Conservation (phyloP, 2,113 vertebrate species). For the Urocitellus parryii region DNA sequence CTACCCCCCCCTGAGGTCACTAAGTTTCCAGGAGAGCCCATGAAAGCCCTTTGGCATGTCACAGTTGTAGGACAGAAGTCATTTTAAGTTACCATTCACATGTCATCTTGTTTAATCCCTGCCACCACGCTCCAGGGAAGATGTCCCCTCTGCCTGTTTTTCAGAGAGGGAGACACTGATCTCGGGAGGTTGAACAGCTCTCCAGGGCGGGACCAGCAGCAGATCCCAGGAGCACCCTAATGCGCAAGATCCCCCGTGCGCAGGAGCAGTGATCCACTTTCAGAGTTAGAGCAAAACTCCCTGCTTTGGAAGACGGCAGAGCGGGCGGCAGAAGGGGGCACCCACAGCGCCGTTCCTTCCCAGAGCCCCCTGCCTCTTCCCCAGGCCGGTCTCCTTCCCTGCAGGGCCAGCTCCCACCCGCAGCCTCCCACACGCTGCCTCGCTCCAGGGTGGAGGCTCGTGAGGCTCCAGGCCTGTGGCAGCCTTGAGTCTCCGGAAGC, state of each 20-base stretch:
- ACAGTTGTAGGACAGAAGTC: neutral
- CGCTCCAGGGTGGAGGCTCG: neutral
- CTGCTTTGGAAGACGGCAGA: slow-evolving; percentile 59
- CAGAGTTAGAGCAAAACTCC: slow-evolving; percentile 41
- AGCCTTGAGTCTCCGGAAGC: slow-evolving; percentile 66
- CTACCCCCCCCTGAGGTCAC: neutral
- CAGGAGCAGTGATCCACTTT: neutral
- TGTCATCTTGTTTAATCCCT: neutral
- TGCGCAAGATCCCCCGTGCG: neutral
- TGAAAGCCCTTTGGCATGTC: neutral
- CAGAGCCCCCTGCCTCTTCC: neutral
- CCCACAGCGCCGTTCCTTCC: neutral
- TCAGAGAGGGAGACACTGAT: neutral
- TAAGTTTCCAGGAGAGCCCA: neutral
- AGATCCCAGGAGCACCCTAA: neutral
- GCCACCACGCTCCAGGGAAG: neutral
- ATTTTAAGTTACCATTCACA: neutral
- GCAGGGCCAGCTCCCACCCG: neutral
- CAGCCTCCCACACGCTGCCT: slow-evolving; percentile 17
- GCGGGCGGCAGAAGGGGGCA: slow-evolving; percentile 70
- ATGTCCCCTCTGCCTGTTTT: neutral
- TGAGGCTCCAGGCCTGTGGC: slow-evolving; percentile 48
- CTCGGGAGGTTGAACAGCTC: too few species aligned
- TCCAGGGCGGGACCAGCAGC: neutral
- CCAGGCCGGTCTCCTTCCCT: neutral